phyloP scores from a whole-genome alignment of 2,888 invertebrate species.

The Cloeon dipterum region DNA sequence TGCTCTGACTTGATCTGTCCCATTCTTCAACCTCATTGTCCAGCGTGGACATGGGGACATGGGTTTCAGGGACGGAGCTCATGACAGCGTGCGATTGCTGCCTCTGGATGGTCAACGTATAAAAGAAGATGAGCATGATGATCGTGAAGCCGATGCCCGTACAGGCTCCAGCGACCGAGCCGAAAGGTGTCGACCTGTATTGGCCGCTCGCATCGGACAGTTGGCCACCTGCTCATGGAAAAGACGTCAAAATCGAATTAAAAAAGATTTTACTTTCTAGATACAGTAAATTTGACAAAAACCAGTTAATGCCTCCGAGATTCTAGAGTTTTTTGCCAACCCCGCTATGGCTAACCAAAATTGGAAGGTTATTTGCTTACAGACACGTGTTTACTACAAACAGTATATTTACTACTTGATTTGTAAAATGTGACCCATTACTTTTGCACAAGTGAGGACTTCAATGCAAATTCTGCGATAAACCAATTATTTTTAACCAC shows the following conservation, averaged over 20 bases:
- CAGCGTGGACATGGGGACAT: constrained; percentile 17
- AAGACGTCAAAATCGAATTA: not conserved
- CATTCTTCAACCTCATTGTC: constrained; percentile 18
- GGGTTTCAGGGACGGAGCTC: constrained; percentile 10
- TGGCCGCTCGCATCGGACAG: constrained; percentile 4
- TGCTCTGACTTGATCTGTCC: no score
- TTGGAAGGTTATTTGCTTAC: no score
- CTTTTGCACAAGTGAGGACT: no score
- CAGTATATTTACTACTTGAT: no score
- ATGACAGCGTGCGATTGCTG: constrained; percentile 4
- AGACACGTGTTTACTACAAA: no score
- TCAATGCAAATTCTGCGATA: no score
- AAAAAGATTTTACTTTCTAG: not conserved
- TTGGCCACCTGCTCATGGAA: constrained; percentile 4
- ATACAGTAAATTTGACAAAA: not conserved
- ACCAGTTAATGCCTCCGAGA: no score
- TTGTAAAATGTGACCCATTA: no score
- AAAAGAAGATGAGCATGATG: constrained; percentile 23
- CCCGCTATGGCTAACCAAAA: no score
- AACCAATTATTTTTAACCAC: no score
- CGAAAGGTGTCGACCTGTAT: constrained; percentile 30
- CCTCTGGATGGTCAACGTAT: constrained; percentile 17
- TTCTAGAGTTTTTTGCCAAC: no score
- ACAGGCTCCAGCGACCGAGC: constrained; percentile 24
- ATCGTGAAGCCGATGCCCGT: constrained; percentile 23